Evolutionary conservation across 1,140 invertebrate species (phyloP).

Genomic region (Sinella curviseta): DNA sequence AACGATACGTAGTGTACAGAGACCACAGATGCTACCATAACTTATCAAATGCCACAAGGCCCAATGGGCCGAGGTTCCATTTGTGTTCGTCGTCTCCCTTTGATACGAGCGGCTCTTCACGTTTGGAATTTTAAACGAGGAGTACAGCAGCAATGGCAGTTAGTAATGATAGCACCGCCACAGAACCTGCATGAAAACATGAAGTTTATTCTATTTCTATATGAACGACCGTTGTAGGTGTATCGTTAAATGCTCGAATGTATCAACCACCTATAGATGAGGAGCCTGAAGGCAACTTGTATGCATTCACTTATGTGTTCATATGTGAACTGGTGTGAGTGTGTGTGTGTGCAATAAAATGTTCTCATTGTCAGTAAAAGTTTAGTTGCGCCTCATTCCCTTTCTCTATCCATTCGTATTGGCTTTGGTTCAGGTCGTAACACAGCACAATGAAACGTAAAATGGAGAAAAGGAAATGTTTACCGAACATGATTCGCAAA

Average conservation of each 20-base stretch:
- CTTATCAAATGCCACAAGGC: conserved; percentile 21
- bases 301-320: no score
- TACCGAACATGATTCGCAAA: background rate
- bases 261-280: no score
- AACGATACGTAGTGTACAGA: background rate
- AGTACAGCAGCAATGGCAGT: background rate
- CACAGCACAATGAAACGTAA: background rate
- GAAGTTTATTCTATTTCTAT: no score
- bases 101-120: background rate
- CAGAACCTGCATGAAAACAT: no score
- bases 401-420: background rate
- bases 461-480: background rate
- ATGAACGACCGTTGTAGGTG: no score
- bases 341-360: background rate
- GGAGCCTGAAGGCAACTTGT: no score
- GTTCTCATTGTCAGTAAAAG: background rate
- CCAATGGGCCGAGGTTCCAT: conserved; percentile 10
- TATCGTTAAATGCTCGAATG: no score
- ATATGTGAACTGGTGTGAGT: no score
- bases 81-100: background rate
- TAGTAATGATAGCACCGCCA: no score
- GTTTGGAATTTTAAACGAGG: conserved; percentile 2
- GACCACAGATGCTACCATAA: conserved; percentile 6
- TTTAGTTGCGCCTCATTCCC: background rate
- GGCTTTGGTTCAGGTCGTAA: background rate